phyloP scores from a whole-genome alignment of 2,888 invertebrate genomes.

The Drosophila borealis region DNA sequence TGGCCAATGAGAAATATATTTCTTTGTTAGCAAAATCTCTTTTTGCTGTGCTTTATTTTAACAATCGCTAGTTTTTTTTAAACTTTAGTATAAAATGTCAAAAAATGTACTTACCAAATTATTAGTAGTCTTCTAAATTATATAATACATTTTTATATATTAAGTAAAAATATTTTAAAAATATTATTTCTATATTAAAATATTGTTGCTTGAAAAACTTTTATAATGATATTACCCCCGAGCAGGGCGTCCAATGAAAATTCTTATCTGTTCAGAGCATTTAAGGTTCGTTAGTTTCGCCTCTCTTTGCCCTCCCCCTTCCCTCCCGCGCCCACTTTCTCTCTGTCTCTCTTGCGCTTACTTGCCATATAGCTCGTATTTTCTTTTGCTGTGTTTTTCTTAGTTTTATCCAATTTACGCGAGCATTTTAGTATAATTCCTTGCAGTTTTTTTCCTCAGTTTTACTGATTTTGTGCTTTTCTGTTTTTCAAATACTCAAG shows the following conservation, averaged over 20 bases:
- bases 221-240: too few species aligned
- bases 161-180: too few species aligned
- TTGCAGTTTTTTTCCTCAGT: constrained; percentile 60
- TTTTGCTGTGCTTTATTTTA: too few species aligned
- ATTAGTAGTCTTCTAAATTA: too few species aligned
- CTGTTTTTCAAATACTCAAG: constrained; percentile 4
- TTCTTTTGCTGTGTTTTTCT: constrained; percentile 29
- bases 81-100: too few species aligned
- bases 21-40: too few species aligned
- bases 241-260: background rate
- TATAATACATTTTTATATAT: too few species aligned
- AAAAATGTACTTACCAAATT: too few species aligned
- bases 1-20: too few species aligned
- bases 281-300: background rate
- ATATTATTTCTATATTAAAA: too few species aligned
- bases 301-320: background rate
- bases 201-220: too few species aligned
- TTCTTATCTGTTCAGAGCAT: constrained; percentile 10
- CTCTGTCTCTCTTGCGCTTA: background rate
- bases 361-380: constrained; percentile 5
- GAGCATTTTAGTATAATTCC: constrained; percentile 77
- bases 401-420: constrained; percentile 74
- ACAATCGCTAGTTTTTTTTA: too few species aligned
- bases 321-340: background rate
- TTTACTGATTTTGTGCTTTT: constrained; percentile 29